Evolutionary conservation across 1,140 invertebrate genomes (phyloP).

Genomic region (Apis florea): DNA sequence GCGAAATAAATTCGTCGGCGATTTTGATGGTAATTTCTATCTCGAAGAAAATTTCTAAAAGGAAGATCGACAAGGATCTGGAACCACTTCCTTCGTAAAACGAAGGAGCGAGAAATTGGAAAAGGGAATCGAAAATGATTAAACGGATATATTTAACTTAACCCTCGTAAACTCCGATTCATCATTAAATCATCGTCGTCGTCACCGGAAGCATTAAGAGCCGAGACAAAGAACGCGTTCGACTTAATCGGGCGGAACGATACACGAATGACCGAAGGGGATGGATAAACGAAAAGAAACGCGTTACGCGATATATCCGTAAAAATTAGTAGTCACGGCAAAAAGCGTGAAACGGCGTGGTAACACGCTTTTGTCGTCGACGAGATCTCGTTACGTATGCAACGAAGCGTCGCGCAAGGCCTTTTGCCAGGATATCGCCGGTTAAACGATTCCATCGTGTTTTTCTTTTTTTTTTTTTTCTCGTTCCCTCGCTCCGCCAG

Average conservation of each 20-base stretch:
- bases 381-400: conserved; percentile 43
- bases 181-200: conserved; percentile 1
- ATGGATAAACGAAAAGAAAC: neutral
- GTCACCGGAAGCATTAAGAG: conserved; percentile 7
- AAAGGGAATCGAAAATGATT: too few species aligned
- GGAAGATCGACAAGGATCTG: too few species aligned
- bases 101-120: too few species aligned
- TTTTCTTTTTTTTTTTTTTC: neutral
- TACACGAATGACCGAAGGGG: neutral
- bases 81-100: too few species aligned
- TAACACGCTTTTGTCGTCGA: conserved; percentile 31
- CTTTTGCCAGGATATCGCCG: conserved; percentile 26
- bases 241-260: conserved; percentile 10
- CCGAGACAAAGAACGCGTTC: neutral
- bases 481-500: neutral
- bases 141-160: neutral
- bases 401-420: conserved; percentile 45
- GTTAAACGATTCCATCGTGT: conserved; percentile 24
- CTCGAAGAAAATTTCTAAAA: too few species aligned
- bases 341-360: neutral
- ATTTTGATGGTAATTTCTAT: too few species aligned
- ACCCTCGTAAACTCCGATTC: neutral
- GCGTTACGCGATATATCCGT: neutral
- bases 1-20: too few species aligned
- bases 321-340: neutral